A percentile compares a stretch with the other conserved stretches of the same genome.
Conservation (phyloP, 1,140 invertebrate genomes). For the Drosophila equinoxialis region DNA sequence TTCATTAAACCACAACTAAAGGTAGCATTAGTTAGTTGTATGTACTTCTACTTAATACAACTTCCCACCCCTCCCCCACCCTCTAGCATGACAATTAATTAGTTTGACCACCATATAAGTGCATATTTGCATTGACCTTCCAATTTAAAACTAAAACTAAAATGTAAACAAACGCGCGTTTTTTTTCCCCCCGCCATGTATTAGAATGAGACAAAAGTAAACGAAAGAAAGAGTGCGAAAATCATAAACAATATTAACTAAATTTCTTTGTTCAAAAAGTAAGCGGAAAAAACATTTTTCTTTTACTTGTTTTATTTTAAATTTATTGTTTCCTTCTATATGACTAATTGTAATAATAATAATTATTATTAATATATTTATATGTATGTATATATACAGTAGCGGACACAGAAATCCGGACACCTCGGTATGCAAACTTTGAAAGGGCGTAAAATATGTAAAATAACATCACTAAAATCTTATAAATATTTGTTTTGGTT, state of each 20-base stretch:
- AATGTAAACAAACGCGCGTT: too few species aligned
- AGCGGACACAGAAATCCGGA: too few species aligned
- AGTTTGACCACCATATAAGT: background rate
- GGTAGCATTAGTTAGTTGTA: background rate
- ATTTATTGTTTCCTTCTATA: slow-evolving; percentile 7
- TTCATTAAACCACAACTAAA: background rate
- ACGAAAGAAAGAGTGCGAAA: background rate
- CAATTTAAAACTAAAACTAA: background rate
- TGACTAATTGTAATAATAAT: slow-evolving; percentile 4
- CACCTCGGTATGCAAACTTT: too few species aligned
- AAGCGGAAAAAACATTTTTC: background rate
- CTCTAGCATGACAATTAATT: background rate
- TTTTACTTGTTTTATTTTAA: background rate
- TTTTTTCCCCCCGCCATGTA: too few species aligned
- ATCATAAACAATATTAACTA: too few species aligned
- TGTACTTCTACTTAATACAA: background rate
- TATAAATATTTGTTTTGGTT: too few species aligned
- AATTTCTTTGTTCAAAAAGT: too few species aligned
- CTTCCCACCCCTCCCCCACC: background rate
- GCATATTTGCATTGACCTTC: background rate
- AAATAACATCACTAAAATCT: too few species aligned
- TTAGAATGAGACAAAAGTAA: background rate
- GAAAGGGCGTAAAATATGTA: too few species aligned
- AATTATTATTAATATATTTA: slow-evolving; percentile 6
- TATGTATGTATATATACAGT: slow-evolving; percentile 1